Evolutionary conservation across 2,888 invertebrate species (phyloP).

Genomic region (Aleiodes leptofemur): DNA sequence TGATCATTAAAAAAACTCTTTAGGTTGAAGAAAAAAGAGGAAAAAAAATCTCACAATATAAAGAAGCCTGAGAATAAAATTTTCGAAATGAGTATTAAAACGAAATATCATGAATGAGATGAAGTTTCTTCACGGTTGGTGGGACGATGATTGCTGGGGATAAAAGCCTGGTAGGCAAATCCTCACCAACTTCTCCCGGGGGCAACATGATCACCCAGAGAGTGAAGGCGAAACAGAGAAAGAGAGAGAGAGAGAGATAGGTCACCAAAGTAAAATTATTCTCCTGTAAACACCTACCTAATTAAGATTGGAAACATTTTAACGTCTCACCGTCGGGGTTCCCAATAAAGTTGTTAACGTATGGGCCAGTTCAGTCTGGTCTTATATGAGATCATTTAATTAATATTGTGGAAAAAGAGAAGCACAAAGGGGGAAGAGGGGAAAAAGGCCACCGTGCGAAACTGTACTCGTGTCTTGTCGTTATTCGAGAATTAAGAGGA

Average conservation of each 20-base stretch:
- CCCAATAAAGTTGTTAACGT: slow-evolving; percentile 71
- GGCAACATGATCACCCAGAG: slow-evolving; percentile 2
- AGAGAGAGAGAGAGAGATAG: slow-evolving; percentile 49
- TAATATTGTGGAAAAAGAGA: slow-evolving; percentile 69
- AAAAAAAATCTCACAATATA: background rate
- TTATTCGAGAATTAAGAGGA: background rate
- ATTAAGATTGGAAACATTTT: slow-evolving; percentile 75
- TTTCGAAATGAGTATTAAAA: background rate
- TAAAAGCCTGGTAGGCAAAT: slow-evolving; percentile 22
- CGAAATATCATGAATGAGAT: slow-evolving; percentile 51
- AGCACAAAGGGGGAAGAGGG: slow-evolving; percentile 58
- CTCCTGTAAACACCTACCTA: slow-evolving; percentile 74
- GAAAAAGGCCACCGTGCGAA: slow-evolving; percentile 69
- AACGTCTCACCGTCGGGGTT: slow-evolving; percentile 66
- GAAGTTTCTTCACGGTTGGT: slow-evolving; percentile 50
- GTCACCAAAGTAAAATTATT: slow-evolving; percentile 64
- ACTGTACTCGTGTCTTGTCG: slow-evolving; percentile 62
- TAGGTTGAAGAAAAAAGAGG: background rate
- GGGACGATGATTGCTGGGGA: slow-evolving; percentile 10
- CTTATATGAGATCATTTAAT: slow-evolving; percentile 74
- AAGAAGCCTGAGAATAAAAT: slow-evolving; percentile 7
- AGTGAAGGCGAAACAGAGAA: background rate
- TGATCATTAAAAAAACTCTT: background rate
- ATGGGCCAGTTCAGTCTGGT: slow-evolving; percentile 70
- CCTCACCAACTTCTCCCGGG: background rate